Evolutionary conservation across 2,797 vertebrate species (phyloP).

Genomic region (Hipposideros larvatus): DNA sequence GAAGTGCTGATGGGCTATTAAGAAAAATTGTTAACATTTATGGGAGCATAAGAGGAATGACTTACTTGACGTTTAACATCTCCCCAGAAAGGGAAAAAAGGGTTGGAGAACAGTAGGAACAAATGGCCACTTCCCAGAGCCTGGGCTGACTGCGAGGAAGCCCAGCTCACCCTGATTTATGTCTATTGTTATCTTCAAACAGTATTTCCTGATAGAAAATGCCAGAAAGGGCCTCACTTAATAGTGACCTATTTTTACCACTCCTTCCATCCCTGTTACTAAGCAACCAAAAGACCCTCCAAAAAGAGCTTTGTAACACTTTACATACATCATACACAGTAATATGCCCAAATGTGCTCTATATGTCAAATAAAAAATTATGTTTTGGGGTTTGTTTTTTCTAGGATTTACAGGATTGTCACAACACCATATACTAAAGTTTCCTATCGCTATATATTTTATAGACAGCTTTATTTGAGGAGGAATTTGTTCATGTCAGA

Average conservation of each 20-base stretch:
- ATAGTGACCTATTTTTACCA: conserved; percentile 76
- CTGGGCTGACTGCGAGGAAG: background rate
- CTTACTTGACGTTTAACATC: background rate
- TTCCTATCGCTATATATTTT: conserved; percentile 47
- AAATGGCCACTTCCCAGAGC: background rate
- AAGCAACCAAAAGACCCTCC: conserved; percentile 81
- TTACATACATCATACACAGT: conserved; percentile 69
- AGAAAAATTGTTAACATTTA: conserved; percentile 57
- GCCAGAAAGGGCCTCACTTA: conserved; percentile 71
- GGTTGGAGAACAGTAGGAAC: background rate
- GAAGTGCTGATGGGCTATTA: conserved; percentile 37
- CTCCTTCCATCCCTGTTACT: conserved; percentile 74
- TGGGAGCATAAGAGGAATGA: background rate
- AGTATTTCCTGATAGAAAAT: conserved; percentile 35
- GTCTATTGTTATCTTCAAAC: conserved; percentile 63
- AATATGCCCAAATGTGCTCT: conserved; percentile 57
- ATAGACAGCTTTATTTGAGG: conserved; percentile 16
- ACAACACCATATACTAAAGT: background rate
- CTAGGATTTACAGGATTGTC: conserved; percentile 64
- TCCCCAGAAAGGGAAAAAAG: background rate
- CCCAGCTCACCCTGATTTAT: conserved; percentile 65
- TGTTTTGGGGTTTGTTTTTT: conserved; percentile 59
- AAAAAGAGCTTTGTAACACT: conserved; percentile 63
- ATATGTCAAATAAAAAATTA: conserved; percentile 56
- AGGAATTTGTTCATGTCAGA: background rate